Evolutionary conservation across 2,113 vertebrate species (phyloP).

Genomic region (Piliocolobus tephrosceles): DNA sequence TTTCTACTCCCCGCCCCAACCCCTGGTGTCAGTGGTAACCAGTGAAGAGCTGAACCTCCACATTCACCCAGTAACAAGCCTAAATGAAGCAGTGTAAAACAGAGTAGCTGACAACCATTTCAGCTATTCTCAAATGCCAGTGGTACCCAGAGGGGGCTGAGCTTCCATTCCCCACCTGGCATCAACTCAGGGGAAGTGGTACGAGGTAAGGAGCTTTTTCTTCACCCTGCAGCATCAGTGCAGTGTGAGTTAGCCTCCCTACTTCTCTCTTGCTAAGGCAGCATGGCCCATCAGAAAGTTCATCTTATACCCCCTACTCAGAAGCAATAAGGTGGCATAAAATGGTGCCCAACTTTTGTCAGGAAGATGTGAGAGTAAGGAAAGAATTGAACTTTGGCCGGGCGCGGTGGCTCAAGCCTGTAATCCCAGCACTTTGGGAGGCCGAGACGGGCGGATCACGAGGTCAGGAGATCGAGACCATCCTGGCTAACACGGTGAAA

Average conservation of each 20-base stretch:
- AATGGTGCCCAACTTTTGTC: background rate
- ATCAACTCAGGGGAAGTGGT: background rate
- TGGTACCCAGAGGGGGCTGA: background rate
- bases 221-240: background rate
- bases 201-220: background rate
- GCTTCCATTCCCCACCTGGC: background rate
- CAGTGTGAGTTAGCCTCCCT: background rate
- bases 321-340: background rate
- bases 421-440: no score
- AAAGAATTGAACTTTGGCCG: background rate
- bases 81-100: background rate
- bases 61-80: background rate
- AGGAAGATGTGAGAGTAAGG: background rate
- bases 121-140: background rate
- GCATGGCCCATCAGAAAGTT: background rate
- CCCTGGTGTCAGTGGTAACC: background rate
- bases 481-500: no score
- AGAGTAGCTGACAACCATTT: background rate
- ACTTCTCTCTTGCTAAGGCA: conserved; percentile 19
- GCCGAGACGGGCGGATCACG: no score
- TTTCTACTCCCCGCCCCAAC: background rate
- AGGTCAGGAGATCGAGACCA: no score
- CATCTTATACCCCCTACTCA: background rate
- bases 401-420: no score
- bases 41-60: background rate